Conservation (phyloP, 1,140 invertebrate genomes). For the Pissodes strobi region DNA sequence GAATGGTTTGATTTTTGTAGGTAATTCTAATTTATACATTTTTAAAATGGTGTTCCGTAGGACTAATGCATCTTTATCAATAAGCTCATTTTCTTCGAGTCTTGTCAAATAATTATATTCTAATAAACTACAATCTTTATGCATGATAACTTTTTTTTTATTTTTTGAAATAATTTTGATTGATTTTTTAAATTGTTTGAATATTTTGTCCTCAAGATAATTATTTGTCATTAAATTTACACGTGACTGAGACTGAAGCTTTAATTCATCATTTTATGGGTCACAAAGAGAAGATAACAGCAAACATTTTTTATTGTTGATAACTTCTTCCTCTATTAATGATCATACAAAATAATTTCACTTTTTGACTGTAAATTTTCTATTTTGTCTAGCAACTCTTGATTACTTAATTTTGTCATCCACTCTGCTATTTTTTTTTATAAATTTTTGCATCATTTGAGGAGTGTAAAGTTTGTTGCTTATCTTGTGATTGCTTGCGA, state of each 20-base stretch:
- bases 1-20: slow-evolving; percentile 16
- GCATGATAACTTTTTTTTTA: slow-evolving; percentile 20
- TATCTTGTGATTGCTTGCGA: too few relatives aligned
- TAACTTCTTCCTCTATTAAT: too few relatives aligned
- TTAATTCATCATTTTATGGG: slow-evolving; percentile 7
- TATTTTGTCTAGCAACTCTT: slow-evolving; percentile 15
- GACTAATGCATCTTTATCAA: slow-evolving; percentile 11
- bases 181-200: slow-evolving; percentile 18
- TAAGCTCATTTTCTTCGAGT: slow-evolving; percentile 20
- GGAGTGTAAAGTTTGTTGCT: slow-evolving; percentile 11
- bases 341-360: slow-evolving; percentile 8
- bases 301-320: too few relatives aligned
- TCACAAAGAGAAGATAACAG: too few relatives aligned
- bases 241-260: slow-evolving; percentile 15
- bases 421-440: slow-evolving; percentile 4
- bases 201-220: slow-evolving; percentile 18
- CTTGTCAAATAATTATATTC: slow-evolving; percentile 18
- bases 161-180: slow-evolving; percentile 28
- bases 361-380: slow-evolving; percentile 15
- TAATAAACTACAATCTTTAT: too few relatives aligned
- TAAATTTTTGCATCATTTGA: too few relatives aligned
- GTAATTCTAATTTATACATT: slow-evolving; percentile 15
- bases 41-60: slow-evolving; percentile 19
- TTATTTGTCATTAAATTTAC: slow-evolving; percentile 17
- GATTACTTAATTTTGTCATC: slow-evolving; percentile 13